Evolutionary conservation across 1,140 invertebrate genomes (phyloP).

Genomic region (Hyles euphorbiae): DNA sequence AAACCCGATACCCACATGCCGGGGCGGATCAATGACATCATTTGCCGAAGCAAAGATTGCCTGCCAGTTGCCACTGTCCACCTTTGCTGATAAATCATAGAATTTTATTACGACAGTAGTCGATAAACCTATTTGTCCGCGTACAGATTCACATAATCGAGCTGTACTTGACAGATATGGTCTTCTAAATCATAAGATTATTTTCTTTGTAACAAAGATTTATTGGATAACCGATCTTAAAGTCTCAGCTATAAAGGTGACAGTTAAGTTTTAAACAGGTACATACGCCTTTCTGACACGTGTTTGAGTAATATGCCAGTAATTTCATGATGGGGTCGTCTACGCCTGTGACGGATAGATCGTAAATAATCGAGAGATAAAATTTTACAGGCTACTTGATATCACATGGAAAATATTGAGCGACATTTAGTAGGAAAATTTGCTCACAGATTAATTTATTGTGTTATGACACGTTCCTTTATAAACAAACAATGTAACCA

Average conservation of each 20-base stretch:
- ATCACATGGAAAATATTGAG: neutral
- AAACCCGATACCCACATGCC: slow-evolving; percentile 11
- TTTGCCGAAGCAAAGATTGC: slow-evolving; percentile 27
- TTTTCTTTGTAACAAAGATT: slow-evolving; percentile 37
- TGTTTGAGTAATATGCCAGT: slow-evolving; percentile 35
- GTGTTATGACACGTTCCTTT: too few species aligned
- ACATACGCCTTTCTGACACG: slow-evolving; percentile 25
- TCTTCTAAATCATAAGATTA: slow-evolving; percentile 52
- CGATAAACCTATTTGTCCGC: slow-evolving; percentile 69
- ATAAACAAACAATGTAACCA: too few species aligned
- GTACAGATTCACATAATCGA: slow-evolving; percentile 57
- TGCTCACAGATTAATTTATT: too few species aligned
- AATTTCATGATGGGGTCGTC: slow-evolving; percentile 47
- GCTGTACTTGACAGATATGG: slow-evolving; percentile 52
- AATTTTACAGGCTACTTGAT: slow-evolving; percentile 19
- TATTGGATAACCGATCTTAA: slow-evolving; percentile 23
- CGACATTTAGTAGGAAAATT: too few species aligned
- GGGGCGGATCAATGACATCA: slow-evolving; percentile 18
- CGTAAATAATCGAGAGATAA: slow-evolving; percentile 39
- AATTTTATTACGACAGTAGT: slow-evolving; percentile 54
- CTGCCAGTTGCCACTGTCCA: slow-evolving; percentile 24
- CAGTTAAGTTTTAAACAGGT: neutral
- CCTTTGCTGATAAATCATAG: slow-evolving; percentile 44
- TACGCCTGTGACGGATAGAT: slow-evolving; percentile 37
- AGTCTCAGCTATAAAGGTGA: neutral